phyloP scores from a whole-genome alignment of 2,113 vertebrate species.

The Phalacrocorax brasilianus region DNA sequence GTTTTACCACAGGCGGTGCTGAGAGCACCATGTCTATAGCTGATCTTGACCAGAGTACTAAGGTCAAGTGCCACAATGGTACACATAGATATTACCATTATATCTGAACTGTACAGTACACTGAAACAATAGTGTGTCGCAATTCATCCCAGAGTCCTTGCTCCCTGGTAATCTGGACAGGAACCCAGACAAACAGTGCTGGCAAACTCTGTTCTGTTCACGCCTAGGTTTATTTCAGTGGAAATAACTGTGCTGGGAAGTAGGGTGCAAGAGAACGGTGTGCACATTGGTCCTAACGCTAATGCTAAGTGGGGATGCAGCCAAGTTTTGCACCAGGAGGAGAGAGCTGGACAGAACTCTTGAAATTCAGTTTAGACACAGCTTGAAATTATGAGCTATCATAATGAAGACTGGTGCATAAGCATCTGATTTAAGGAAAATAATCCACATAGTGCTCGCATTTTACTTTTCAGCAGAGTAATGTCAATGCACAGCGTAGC shows the following conservation, averaged over 20 bases:
- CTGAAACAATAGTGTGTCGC: background rate
- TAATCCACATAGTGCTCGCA: background rate
- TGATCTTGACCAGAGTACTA: background rate
- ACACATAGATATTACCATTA: background rate
- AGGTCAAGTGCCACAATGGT: background rate
- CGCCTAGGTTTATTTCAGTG: background rate
- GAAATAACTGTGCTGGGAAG: background rate
- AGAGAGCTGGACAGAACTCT: background rate
- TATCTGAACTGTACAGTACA: background rate
- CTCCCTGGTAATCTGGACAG: background rate
- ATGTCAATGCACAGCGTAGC: background rate
- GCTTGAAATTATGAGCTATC: background rate
- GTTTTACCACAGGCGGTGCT: background rate
- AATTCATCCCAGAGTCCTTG: background rate
- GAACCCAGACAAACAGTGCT: background rate
- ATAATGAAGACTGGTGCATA: background rate
- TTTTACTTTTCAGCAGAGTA: background rate
- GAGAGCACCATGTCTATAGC: background rate
- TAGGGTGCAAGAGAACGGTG: background rate
- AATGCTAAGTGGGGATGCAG: background rate
- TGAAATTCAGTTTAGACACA: background rate
- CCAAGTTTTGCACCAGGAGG: background rate
- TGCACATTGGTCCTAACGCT: background rate
- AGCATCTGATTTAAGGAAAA: background rate
- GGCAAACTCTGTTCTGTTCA: background rate